phyloP scores from a whole-genome alignment of 2,888 invertebrate species.

The Aphidius colemani region DNA sequence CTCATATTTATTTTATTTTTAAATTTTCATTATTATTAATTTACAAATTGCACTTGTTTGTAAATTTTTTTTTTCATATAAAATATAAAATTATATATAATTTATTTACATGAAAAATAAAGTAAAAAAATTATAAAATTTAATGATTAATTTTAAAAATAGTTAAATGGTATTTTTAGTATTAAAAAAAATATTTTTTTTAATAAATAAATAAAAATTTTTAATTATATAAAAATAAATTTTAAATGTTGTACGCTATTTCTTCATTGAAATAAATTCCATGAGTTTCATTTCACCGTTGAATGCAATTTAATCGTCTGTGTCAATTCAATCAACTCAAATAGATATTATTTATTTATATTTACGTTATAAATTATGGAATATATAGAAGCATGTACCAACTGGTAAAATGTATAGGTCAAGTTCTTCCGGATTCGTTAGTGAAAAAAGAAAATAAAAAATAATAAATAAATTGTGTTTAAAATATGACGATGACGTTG shows the following conservation, averaged over 20 bases:
- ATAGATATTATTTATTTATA: background rate
- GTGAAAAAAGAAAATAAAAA: slow-evolving; percentile 17
- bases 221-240: background rate
- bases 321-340: slow-evolving; percentile 3
- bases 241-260: background rate
- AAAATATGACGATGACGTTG: background rate
- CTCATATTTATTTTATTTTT: background rate
- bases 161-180: no score
- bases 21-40: no score
- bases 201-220: no score
- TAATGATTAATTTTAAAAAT: no score
- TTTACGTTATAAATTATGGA: slow-evolving; percentile 16
- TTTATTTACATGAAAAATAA: background rate
- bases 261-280: no score
- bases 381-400: background rate
- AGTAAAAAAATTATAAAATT: slow-evolving; percentile 16
- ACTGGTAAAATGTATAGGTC: background rate
- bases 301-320: no score
- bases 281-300: slow-evolving; percentile 17
- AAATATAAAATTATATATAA: no score
- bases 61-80: no score
- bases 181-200: no score
- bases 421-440: slow-evolving; percentile 35
- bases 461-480: background rate
- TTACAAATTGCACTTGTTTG: no score